Percentiles rank a stretch among this genome's conserved stretches.
Evolutionary conservation across 2,797 vertebrate genomes (phyloP).

Genomic region (Orientallactaga sibirica): DNA sequence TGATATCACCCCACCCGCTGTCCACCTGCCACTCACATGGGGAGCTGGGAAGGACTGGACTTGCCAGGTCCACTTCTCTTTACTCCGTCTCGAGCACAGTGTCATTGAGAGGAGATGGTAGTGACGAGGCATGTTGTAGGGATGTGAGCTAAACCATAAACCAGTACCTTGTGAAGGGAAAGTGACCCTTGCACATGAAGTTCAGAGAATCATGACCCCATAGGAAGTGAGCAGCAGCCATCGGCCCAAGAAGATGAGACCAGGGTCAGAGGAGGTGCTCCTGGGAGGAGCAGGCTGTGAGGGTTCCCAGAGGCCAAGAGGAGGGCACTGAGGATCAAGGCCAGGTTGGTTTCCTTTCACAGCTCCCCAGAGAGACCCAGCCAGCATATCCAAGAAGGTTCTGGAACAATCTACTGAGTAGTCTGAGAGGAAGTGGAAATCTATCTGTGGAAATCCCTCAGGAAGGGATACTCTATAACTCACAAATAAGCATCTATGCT

Average conservation of each 20-base stretch:
- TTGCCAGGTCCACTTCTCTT: background rate
- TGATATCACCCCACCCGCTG: background rate
- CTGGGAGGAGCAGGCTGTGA: fast-evolving
- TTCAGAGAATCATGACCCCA: background rate
- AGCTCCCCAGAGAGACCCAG: background rate
- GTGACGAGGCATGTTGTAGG: background rate
- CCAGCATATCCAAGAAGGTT: background rate
- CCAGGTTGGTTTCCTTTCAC: background rate
- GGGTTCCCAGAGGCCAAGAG: background rate
- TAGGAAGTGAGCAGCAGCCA: too few species aligned
- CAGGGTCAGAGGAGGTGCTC: background rate
- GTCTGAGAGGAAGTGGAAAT: background rate
- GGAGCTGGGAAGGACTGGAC: background rate
- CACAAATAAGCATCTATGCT: background rate
- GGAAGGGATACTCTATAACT: background rate
- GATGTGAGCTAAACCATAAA: background rate
- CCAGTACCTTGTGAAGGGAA: background rate
- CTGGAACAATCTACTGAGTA: background rate
- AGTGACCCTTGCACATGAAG: background rate
- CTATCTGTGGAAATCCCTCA: background rate
- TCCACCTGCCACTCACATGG: background rate
- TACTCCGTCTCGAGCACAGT: background rate
- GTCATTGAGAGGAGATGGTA: background rate
- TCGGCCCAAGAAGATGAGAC: background rate
- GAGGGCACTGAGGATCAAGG: background rate